Conservation (phyloP, 2,888 invertebrate genomes). For the Rosalia funebris region DNA sequence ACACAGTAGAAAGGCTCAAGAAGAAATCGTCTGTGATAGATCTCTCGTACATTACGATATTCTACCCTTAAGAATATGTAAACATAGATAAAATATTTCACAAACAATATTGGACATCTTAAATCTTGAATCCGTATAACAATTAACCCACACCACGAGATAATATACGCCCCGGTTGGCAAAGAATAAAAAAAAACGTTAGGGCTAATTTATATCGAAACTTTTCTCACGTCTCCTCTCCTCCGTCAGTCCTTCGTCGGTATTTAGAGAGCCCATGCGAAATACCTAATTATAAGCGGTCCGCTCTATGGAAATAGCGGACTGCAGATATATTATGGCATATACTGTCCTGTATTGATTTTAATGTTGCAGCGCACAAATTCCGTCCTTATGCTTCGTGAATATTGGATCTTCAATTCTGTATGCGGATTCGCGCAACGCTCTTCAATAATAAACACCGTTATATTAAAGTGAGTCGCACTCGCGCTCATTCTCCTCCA, state of each 20-base stretch:
- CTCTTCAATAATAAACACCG: slow-evolving; percentile 62
- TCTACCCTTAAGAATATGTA: no score
- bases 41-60: no score
- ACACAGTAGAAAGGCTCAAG: no score
- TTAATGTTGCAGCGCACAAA: slow-evolving; percentile 61
- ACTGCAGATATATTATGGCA: slow-evolving; percentile 64
- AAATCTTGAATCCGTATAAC: no score
- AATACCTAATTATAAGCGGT: slow-evolving; percentile 3
- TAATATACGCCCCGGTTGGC: no score
- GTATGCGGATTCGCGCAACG: slow-evolving; percentile 57
- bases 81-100: no score
- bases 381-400: slow-evolving; percentile 57
- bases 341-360: slow-evolving; percentile 64
- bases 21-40: no score
- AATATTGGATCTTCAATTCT: slow-evolving; percentile 56
- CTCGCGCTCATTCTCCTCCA: slow-evolving; percentile 16
- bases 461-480: slow-evolving; percentile 40
- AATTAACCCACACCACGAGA: no score
- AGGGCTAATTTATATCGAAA: not conserved
- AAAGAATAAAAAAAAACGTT: not conserved
- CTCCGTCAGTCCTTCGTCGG: not conserved
- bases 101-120: no score
- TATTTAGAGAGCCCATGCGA: not conserved
- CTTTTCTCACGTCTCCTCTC: not conserved
- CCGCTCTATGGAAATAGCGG: slow-evolving; percentile 60